Conservation (phyloP, 1,140 invertebrate species). For the Manduca sexta region DNA sequence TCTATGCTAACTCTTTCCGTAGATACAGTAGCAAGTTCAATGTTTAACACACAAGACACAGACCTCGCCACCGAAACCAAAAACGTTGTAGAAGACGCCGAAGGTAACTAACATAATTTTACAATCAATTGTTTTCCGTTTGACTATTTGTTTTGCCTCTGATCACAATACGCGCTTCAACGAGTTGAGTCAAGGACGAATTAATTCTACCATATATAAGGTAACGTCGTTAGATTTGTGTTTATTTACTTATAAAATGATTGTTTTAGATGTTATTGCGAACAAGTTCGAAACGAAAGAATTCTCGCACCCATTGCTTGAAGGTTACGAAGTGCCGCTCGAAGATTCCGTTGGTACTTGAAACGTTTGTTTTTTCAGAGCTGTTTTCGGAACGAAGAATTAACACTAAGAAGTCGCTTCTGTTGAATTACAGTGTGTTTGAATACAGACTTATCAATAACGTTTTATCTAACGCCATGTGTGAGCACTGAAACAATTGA, state of each 20-base stretch:
- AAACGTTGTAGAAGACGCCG: constrained; percentile 7
- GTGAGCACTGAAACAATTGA: not conserved
- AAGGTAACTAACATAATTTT: constrained; percentile 21
- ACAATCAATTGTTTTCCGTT: no score
- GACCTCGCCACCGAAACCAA: constrained; percentile 15
- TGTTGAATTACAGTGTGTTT: constrained; percentile 2
- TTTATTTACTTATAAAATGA: constrained; percentile 1
- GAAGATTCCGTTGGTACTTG: constrained; percentile 16
- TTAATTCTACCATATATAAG: not conserved
- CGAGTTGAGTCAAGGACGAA: no score
- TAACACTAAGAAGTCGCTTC: not conserved
- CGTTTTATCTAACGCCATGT: constrained; percentile 2
- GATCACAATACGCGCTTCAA: no score
- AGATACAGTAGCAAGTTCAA: constrained; percentile 27
- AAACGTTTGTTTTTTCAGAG: not conserved
- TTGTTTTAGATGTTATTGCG: constrained; percentile 25
- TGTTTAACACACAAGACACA: constrained; percentile 35
- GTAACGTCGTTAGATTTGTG: constrained; percentile 4
- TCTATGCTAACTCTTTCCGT: constrained; percentile 23
- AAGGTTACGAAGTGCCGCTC: constrained; percentile 23
- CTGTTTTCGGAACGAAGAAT: not conserved
- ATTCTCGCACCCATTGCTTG: constrained; percentile 13
- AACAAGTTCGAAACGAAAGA: constrained; percentile 20
- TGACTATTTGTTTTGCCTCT: no score
- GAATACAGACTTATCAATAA: not conserved